Evolutionary conservation across 2,797 vertebrate genomes (phyloP).

Genomic region (Pelodytes ibericus): DNA sequence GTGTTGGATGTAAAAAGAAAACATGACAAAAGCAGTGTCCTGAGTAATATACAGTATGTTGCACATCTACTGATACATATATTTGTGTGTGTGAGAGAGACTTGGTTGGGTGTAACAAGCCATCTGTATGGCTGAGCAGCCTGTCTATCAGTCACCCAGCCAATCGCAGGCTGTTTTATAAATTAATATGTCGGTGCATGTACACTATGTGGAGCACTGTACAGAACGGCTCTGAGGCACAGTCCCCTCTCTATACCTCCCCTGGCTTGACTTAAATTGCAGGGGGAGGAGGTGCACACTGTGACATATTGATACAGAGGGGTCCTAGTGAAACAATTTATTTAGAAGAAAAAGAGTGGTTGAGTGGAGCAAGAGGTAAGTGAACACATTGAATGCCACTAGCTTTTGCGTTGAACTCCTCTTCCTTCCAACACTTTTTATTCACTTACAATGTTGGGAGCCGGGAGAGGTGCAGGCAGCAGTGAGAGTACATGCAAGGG

Average conservation of each 20-base stretch:
- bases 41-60: constrained; percentile 11
- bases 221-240: constrained; percentile 49
- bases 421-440: constrained; percentile 57
- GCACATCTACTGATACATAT: constrained; percentile 8
- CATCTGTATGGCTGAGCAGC: background rate
- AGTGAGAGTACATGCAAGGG: background rate
- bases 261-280: constrained; percentile 32
- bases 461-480: background rate
- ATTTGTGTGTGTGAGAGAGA: background rate
- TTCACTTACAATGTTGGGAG: constrained; percentile 43
- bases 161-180: constrained; percentile 81
- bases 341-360: background rate
- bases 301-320: constrained; percentile 25
- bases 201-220: constrained; percentile 52
- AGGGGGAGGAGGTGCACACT: constrained; percentile 38
- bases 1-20: background rate
- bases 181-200: constrained; percentile 65
- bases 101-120: too few species aligned
- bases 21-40: background rate
- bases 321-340: background rate
- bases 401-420: background rate
- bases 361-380: constrained; percentile 14
- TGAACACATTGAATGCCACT: constrained; percentile 8
- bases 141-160: constrained; percentile 77
- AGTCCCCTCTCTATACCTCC: constrained; percentile 51